Base-by-base conservation (phyloP, 1,140 invertebrate genomes). In the Calephelis nemesis region DNA sequence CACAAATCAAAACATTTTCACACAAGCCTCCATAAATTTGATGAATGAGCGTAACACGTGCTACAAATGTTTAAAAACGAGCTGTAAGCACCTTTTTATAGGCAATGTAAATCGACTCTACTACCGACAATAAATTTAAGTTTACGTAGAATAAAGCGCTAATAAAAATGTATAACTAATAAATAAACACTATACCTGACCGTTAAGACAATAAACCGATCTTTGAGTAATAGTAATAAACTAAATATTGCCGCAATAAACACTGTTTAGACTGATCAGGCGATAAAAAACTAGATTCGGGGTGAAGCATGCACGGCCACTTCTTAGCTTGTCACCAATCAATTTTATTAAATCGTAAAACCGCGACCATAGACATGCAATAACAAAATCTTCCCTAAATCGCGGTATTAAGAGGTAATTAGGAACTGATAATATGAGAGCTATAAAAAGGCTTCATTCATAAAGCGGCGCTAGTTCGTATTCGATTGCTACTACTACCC, bases 81-180 rank as follows among this genome's bases (percentile, higher is more conserved):
- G 83, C 83, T 83, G 81, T 89, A 88, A 88, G 85, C 85, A 83
- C 82, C 82, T 76, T 90, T 91, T 91, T 90, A 90, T 91, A 90
- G 88, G 85, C 86, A 88, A 90, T 89, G 87, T 91, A 88, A 88
- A 90, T 90, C 86, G 85, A 81, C 78, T 81, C 82, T 90, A 89
- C 86, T 79, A 80, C 84, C 86, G 80, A 85, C 84, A 88, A 91
- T 91, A 91, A 91, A 91, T 91, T 89, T 88, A 90, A 88, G 78
- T 90, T 91, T 87, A 91, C 87, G 85, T 90, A 86, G 90, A 91
- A 89, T 91, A 88, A 91, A 89, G 83, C 89, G 78, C 83, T 79
- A 90, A 91, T 91, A 90, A 91, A 91, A 91, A 90, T 89, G 87
- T 91, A 91, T 91, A 91, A 89, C 87, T 91, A 90, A 91, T 89